phyloP scores from a whole-genome alignment of 2,113 vertebrate genomes.

The Turdus rufiventris region DNA sequence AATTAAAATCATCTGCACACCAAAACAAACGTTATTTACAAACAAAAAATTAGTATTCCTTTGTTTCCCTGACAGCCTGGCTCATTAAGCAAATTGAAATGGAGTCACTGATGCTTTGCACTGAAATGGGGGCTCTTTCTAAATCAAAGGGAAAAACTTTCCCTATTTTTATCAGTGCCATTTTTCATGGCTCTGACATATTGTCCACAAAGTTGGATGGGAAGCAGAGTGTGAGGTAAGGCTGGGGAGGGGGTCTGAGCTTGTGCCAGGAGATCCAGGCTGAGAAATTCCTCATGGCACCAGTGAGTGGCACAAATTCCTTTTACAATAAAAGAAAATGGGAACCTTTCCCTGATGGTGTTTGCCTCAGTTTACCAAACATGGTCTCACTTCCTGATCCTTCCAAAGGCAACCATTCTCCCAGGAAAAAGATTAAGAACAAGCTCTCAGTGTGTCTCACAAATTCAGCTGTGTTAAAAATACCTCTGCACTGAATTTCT shows the following conservation, averaged over 20 bases:
- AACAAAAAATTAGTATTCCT: constrained; percentile 43
- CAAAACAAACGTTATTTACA: constrained; percentile 64
- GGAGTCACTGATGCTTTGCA: constrained; percentile 26
- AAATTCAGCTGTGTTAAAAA: not conserved
- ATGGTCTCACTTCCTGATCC: not conserved
- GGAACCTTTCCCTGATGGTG: not conserved
- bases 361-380: not conserved
- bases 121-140: not conserved
- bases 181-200: not conserved
- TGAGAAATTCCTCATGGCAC: not conserved
- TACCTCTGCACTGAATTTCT: not conserved
- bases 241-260: not conserved
- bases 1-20: constrained; percentile 53
- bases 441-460: not conserved
- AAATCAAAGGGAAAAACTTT: constrained; percentile 28
- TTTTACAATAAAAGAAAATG: not conserved
- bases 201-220: not conserved
- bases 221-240: not conserved
- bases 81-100: constrained; percentile 67
- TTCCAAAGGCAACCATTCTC: not conserved
- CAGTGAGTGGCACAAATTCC: not conserved
- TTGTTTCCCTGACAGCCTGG: constrained; percentile 25
- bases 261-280: not conserved
- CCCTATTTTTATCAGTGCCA: not conserved
- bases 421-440: not conserved